Evolutionary conservation across 2,113 vertebrate genomes (phyloP), one percentile per base, ranked within the genome.

Genomic region (Mionectes macconnelli): DNA sequence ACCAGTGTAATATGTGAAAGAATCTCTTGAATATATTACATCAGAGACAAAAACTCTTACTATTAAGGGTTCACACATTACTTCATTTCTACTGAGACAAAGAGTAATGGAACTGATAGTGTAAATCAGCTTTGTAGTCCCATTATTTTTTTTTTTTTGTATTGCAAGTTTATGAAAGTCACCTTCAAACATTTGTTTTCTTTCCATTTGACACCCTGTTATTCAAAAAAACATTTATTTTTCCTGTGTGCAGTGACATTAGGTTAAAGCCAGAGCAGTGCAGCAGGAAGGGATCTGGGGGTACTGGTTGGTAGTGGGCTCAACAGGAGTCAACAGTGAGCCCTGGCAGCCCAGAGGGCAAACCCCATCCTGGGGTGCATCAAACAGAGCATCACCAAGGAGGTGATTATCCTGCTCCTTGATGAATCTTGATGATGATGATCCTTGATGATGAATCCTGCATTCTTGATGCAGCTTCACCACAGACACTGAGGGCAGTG

Each of bases 31-130:
- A 82, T 64, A 87, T 15, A 89, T 52, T 75, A 68, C 67, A 90
- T 75, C 66, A 82, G 87, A 89, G 62, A 73, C 69, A 63, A 89
- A 94, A 93, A 63, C 27, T 23, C 60, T 84, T 62, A 5, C 53
- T 85, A 88, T 80, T 84, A 84, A 47, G 53, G 21, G 69, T 69
- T 92, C n/a, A 47, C 12, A 67, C 42, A 75, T 84, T 69, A 88
- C 55, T 88, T 90, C 42, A 78, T 78, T 87, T 89, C 75, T 90
- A 81, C 42, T 21, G 42, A 87, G 79, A 59, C 24, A 74, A 92
- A 86, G 64, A 84, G 59, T 87, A 81, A 81, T 72, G 76, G 42
- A 77, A 55, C 33, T 31, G 49, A 67, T 63, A 85, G 60, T 21
- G 33, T 50, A 88, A 88, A 90, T 90, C 64, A 84, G 47, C 35